Evolutionary conservation across 2,113 vertebrate genomes (phyloP).

Genomic region (Odobenus rosmarus): DNA sequence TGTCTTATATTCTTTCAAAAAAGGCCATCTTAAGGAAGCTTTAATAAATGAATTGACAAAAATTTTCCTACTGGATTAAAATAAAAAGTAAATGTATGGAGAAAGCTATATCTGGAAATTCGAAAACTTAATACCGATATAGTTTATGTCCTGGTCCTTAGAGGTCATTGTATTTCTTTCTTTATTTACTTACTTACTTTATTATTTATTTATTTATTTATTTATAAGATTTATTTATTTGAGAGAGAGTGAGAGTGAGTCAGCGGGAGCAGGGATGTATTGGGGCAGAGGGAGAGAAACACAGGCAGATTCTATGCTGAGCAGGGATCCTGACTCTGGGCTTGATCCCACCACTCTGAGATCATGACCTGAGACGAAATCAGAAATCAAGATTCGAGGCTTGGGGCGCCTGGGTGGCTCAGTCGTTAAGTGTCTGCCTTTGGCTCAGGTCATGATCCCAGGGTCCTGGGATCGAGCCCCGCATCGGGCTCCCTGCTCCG

Average conservation of each 20-base stretch:
- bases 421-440: no score
- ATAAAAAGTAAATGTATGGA: background rate
- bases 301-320: background rate
- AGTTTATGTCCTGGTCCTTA: background rate
- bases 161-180: background rate
- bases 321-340: background rate
- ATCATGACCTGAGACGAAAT: background rate
- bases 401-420: background rate
- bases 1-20: background rate
- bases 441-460: no score
- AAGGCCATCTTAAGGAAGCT: background rate
- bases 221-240: background rate
- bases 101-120: background rate
- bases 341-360: background rate
- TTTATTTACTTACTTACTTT: background rate
- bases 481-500: no score
- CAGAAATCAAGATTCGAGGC: background rate
- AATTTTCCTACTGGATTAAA: background rate
- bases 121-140: background rate
- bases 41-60: background rate
- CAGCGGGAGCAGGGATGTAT: no score
- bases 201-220: background rate
- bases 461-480: no score
- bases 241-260: background rate
- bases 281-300: background rate